Percentiles rank a stretch among this genome's conserved stretches.
Conservation (phyloP, 2,888 invertebrate species). For the Caenorhabditis sp. region DNA sequence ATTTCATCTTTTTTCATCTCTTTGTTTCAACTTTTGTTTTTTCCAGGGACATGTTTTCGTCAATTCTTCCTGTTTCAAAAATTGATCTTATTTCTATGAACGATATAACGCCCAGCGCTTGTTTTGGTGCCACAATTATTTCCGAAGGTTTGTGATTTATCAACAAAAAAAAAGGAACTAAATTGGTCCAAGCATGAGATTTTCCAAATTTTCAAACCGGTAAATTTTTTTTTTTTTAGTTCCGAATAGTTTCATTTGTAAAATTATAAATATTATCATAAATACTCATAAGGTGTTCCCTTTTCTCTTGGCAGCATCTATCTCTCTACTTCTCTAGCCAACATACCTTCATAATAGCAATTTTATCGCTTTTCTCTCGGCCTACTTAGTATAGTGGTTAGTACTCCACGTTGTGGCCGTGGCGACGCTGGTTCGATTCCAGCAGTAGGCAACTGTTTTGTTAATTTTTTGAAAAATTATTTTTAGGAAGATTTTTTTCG, state of each 20-base stretch:
- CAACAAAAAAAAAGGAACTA: neutral
- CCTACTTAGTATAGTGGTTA: slow-evolving; percentile 66
- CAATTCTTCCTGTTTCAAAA: slow-evolving; percentile 30
- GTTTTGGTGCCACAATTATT: slow-evolving; percentile 40
- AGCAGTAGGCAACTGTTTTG: slow-evolving; percentile 39
- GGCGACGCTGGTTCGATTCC: slow-evolving; percentile 66
- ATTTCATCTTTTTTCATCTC: neutral
- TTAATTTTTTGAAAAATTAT: neutral
- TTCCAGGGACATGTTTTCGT: slow-evolving; percentile 31
- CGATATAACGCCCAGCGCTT: slow-evolving; percentile 26
- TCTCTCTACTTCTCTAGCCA: neutral
- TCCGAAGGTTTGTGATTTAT: slow-evolving; percentile 24
- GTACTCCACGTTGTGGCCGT: slow-evolving; percentile 69
- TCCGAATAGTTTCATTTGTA: too few relatives aligned
- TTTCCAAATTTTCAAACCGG: too few relatives aligned
- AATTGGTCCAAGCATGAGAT: too few relatives aligned
- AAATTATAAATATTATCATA: too few relatives aligned
- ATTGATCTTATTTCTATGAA: slow-evolving; percentile 42
- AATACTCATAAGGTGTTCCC: too few relatives aligned
- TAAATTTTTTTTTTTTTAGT: too few relatives aligned
- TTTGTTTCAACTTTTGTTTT: too few relatives aligned
- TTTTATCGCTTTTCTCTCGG: slow-evolving; percentile 18
- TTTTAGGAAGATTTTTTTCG: slow-evolving; percentile 30
- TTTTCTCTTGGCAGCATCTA: neutral
- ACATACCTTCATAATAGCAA: too few relatives aligned